phyloP scores from a whole-genome alignment of 53 echinoderm and acorn worm species.

The Apostichopus leukothele region DNA sequence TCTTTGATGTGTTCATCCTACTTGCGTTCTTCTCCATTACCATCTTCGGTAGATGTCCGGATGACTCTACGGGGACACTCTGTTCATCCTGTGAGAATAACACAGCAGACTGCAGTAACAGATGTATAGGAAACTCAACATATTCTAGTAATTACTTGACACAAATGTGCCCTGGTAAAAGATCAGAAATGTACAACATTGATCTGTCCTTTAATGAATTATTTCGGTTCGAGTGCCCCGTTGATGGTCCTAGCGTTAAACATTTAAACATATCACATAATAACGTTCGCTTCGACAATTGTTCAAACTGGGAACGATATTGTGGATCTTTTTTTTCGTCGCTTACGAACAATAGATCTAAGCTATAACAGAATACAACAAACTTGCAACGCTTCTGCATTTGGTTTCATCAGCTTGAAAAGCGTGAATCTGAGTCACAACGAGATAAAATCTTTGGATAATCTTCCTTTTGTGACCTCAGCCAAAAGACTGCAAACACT shows the following conservation, averaged over 20 bases:
- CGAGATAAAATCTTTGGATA: too few relatives aligned
- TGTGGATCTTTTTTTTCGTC: background rate
- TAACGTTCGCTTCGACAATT: background rate
- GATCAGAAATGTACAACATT: background rate
- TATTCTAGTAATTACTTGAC: background rate
- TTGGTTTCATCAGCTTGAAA: too few relatives aligned
- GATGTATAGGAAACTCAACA: background rate
- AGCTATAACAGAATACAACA: too few relatives aligned
- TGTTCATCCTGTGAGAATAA: background rate
- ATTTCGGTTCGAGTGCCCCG: background rate
- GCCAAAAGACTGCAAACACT: too few relatives aligned
- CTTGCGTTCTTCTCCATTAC: too few relatives aligned
- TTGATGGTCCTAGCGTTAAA: background rate
- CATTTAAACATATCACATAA: background rate
- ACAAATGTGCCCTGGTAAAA: background rate
- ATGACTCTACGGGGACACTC: too few relatives aligned
- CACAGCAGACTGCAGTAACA: slow-evolving; percentile 1
- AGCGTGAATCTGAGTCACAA: too few relatives aligned
- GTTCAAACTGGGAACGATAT: background rate
- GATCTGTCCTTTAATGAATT: slow-evolving; percentile 8
- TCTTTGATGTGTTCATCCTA: too few relatives aligned
- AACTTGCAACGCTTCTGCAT: too few relatives aligned
- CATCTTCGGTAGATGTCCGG: too few relatives aligned
- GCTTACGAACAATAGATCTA: too few relatives aligned
- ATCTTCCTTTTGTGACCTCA: too few relatives aligned